Evolutionary conservation across 1,140 invertebrate genomes (phyloP).

Genomic region (Eufriesea mexicana): DNA sequence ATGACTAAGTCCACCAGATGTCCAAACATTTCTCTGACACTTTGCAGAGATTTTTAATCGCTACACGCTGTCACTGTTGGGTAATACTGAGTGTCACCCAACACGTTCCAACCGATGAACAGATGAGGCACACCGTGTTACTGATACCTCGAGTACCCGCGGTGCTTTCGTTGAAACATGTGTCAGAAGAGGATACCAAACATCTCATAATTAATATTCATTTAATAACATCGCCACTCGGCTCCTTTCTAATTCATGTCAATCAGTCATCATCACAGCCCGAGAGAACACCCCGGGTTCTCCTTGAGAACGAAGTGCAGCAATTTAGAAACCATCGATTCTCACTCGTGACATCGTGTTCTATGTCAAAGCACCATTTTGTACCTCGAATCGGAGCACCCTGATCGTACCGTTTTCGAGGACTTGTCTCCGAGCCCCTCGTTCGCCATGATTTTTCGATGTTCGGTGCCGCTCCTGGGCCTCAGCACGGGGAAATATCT

Average conservation of each 20-base stretch:
- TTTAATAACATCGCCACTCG: background rate
- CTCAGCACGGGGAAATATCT: slow-evolving; percentile 58
- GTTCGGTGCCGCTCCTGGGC: background rate
- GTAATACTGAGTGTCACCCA: no score
- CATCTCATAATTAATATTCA: background rate
- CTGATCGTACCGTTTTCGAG: slow-evolving; percentile 40
- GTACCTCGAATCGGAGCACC: background rate
- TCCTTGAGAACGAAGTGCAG: background rate
- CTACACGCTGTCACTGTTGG: no score
- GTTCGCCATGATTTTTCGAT: slow-evolving; percentile 32
- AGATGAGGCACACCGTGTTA: background rate
- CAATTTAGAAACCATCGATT: slow-evolving; percentile 5
- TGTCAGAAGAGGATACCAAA: background rate
- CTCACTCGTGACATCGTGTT: background rate
- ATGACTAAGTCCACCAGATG: no score
- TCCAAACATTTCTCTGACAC: no score
- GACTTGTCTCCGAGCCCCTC: background rate
- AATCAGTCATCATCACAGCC: no score
- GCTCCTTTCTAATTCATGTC: no score
- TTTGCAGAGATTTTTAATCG: no score
- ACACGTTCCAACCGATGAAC: no score
- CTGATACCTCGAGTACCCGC: background rate
- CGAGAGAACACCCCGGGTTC: no score
- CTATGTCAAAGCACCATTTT: background rate
- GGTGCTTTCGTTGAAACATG: background rate